phyloP scores from a whole-genome alignment of 1,140 invertebrate genomes.

The Meloidogyne hapla region DNA sequence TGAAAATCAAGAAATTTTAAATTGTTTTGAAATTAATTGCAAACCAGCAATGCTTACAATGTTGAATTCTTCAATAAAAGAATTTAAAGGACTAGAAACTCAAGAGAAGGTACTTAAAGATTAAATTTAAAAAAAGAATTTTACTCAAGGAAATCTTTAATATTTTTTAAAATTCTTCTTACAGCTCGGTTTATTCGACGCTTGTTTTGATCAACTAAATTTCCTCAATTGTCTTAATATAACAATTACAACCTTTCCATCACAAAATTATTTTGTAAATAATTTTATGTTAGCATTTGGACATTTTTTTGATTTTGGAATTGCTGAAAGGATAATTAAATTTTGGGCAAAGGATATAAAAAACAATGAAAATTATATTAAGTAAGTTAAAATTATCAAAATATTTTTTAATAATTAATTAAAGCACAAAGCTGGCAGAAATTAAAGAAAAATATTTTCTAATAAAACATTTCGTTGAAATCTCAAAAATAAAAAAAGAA shows the following conservation, averaged over 20 bases:
- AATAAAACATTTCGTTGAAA: not conserved
- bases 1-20: not conserved
- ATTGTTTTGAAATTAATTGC: not conserved
- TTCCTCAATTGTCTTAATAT: not conserved
- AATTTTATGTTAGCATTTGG: not conserved
- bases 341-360: not conserved
- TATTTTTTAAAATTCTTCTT: not conserved
- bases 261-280: not conserved
- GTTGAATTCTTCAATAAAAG: not conserved
- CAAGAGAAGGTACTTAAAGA: not conserved
- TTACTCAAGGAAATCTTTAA: no score
- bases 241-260: not conserved
- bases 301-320: not conserved
- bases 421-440: not conserved
- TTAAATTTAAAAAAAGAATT: no score
- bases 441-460: not conserved
- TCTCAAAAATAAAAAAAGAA: not conserved
- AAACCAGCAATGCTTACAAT: not conserved
- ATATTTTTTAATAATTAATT: no score
- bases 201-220: not conserved
- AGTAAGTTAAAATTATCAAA: not conserved
- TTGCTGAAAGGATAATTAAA: not conserved
- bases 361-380: not conserved
- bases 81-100: not conserved
- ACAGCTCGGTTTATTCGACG: not conserved